A percentile compares a stretch with the other conserved stretches of the same genome.
Conservation (phyloP, 2,888 invertebrate species). For the Malthinus seriepunctatus region DNA sequence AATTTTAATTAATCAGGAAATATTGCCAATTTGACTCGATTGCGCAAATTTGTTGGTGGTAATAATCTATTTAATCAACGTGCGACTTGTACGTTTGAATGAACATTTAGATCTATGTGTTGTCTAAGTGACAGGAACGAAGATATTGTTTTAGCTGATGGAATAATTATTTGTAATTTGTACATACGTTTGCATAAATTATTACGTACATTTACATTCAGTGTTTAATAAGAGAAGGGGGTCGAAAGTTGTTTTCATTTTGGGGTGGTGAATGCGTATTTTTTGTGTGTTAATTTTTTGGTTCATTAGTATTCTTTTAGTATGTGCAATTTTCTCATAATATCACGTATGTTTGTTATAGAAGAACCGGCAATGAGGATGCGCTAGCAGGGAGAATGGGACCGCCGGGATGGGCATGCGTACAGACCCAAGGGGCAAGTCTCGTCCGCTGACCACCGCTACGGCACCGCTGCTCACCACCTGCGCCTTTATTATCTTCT, state of each 20-base stretch:
- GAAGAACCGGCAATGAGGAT: conserved; percentile 75
- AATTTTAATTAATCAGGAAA: conserved; percentile 23
- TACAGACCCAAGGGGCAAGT: conserved; percentile 78
- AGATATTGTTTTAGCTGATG: conserved; percentile 11
- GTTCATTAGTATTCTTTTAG: conserved; percentile 15
- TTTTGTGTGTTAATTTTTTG: conserved; percentile 15
- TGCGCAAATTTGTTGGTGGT: conserved; percentile 16
- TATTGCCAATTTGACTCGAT: conserved; percentile 20
- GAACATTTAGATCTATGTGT: conserved; percentile 1
- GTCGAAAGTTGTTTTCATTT: background rate
- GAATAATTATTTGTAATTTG: conserved; percentile 15
- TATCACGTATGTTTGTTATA: conserved; percentile 46
- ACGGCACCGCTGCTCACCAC: conserved; percentile 51
- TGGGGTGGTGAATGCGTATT: background rate
- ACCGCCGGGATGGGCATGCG: conserved; percentile 91
- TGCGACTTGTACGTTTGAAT: conserved; percentile 9
- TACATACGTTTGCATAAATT: conserved; percentile 10
- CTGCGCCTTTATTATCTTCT: conserved; percentile 53
- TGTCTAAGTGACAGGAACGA: background rate
- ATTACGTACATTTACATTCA: conserved; percentile 14
- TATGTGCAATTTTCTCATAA: conserved; percentile 12
- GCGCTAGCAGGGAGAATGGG: conserved; percentile 80
- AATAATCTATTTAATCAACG: conserved; percentile 18
- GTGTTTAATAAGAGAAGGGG: conserved; percentile 12
- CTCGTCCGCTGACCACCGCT: conserved; percentile 60